Conservation (phyloP, 2,797 vertebrate genomes). For the Myripristis jacobus region DNA sequence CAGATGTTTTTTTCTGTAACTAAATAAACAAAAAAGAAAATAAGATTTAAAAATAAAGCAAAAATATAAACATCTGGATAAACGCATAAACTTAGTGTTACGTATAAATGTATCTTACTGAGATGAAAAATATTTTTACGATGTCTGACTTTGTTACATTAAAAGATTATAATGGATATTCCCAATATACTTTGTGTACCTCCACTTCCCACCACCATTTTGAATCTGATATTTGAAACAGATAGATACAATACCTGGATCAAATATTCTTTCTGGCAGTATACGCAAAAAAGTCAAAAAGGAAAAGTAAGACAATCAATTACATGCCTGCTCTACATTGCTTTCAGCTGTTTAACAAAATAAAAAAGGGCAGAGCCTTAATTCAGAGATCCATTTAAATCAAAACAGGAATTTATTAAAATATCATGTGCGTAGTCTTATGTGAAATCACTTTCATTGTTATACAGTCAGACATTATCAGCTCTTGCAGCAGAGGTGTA, state of each 20-base stretch:
- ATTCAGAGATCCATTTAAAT: conserved; percentile 26
- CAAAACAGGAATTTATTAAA: conserved; percentile 26
- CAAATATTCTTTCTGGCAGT: background rate
- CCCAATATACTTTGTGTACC: too few relatives aligned
- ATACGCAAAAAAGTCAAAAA: background rate
- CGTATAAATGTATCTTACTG: too few relatives aligned
- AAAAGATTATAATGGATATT: too few relatives aligned
- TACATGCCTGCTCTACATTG: background rate
- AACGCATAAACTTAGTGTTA: too few relatives aligned
- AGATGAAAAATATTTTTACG: too few relatives aligned
- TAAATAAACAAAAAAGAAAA: too few relatives aligned
- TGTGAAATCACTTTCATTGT: conserved; percentile 53
- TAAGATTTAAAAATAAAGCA: too few relatives aligned
- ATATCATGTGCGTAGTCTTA: conserved; percentile 19
- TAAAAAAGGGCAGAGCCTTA: background rate
- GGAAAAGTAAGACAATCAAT: conserved; percentile 2
- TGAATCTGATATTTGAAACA: too few relatives aligned
- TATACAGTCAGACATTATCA: conserved; percentile 44
- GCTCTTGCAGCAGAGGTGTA: conserved; percentile 35
- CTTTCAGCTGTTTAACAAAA: background rate
- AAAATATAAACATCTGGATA: too few relatives aligned
- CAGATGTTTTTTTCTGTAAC: too few relatives aligned
- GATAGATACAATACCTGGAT: background rate
- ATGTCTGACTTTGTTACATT: too few relatives aligned
- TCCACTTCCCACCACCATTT: too few relatives aligned